Evolutionary conservation across 2,888 invertebrate species (phyloP).

Genomic region (Petrolisthes cinctipes): DNA sequence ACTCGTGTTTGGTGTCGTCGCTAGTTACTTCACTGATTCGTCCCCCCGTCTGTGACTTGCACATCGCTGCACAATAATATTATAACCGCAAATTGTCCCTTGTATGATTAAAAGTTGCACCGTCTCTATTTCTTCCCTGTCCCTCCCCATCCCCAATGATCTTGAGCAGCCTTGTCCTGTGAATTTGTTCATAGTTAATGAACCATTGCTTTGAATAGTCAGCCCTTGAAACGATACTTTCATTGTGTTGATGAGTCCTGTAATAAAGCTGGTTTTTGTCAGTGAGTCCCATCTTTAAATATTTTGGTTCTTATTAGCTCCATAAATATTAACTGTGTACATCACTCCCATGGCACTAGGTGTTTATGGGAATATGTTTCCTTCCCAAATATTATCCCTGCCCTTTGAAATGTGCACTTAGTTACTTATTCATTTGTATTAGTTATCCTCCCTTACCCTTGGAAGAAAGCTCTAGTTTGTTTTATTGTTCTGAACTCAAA

Average conservation of each 20-base stretch:
- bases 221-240: background rate
- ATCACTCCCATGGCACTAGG: too few relatives aligned
- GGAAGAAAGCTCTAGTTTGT: too few relatives aligned
- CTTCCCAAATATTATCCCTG: too few relatives aligned
- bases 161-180: constrained; percentile 8
- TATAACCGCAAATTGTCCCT: constrained; percentile 39
- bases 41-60: constrained; percentile 12
- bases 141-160: background rate
- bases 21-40: background rate
- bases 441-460: too few relatives aligned
- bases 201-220: background rate
- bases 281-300: too few relatives aligned
- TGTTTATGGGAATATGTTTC: too few relatives aligned
- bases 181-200: background rate
- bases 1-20: constrained; percentile 3
- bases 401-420: too few relatives aligned
- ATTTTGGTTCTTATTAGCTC: too few relatives aligned
- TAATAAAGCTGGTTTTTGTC: background rate
- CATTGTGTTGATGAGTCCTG: background rate
- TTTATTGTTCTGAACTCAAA: too few relatives aligned
- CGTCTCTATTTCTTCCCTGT: background rate
- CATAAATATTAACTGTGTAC: too few relatives aligned
- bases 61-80: constrained; percentile 23
- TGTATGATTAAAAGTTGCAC: constrained; percentile 17
- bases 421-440: too few relatives aligned